Evolutionary conservation across 2,797 vertebrate species (phyloP).

Genomic region (Cottoperca gobio): DNA sequence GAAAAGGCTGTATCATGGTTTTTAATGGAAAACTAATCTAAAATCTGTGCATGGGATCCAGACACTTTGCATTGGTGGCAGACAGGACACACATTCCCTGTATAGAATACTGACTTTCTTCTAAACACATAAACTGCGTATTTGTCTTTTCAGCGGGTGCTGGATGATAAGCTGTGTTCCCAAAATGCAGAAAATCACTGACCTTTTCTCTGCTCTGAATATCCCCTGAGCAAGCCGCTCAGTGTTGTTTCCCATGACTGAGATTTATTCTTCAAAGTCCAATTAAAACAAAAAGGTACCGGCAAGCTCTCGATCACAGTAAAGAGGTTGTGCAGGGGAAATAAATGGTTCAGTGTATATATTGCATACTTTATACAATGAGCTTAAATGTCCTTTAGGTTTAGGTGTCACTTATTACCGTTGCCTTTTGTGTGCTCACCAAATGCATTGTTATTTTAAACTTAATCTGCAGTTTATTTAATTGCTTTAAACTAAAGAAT

Average conservation of each 20-base stretch:
- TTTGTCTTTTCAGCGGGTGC: background rate
- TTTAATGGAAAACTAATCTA: too few species aligned
- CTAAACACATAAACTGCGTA: constrained; percentile 6
- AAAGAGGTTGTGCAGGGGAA: background rate
- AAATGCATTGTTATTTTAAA: background rate
- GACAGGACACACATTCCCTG: background rate
- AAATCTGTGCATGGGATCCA: background rate
- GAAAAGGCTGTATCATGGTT: background rate
- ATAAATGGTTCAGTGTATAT: background rate
- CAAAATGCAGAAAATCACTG: background rate
- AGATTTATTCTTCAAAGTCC: constrained; percentile 14
- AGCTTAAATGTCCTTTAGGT: background rate
- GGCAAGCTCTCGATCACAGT: background rate
- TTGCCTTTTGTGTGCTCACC: background rate
- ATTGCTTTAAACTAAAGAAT: constrained; percentile 49
- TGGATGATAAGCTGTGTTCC: constrained; percentile 3
- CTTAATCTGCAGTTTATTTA: constrained; percentile 23
- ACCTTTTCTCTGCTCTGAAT: constrained; percentile 17
- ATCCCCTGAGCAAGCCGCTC: background rate
- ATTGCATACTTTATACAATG: background rate
- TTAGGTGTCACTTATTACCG: too few species aligned
- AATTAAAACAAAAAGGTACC: constrained; percentile 11
- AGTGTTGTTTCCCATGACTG: background rate
- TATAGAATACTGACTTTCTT: background rate
- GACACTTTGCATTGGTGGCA: too few species aligned